These are phyloP conservation scores for Brachionus manjavacas DNA, from an alignment of 1,140 invertebrate genomes.

Conservation along the genomic window DNA sequence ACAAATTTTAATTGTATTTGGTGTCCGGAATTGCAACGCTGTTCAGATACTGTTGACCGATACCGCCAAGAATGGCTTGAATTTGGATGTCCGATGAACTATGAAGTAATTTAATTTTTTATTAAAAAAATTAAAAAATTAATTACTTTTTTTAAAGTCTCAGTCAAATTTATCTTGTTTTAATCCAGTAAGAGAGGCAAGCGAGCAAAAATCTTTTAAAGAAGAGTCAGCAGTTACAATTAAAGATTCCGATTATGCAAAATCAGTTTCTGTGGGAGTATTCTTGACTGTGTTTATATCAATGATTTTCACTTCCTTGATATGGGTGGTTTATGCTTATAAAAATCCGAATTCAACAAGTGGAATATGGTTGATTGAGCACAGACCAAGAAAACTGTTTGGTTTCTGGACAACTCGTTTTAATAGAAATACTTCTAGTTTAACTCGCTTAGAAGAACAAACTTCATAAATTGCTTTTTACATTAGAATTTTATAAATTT, in stretches of 20 bases:
- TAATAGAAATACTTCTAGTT: constrained; percentile 14
- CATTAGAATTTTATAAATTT: background rate
- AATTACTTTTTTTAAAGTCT: background rate
- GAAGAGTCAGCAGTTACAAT: background rate
- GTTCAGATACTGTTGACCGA: constrained; percentile 82
- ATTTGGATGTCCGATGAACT: constrained; percentile 64
- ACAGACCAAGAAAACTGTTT: background rate
- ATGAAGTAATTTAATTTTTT: background rate
- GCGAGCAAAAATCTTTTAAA: background rate
- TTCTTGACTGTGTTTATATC: constrained; percentile 68
- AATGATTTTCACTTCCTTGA: constrained; percentile 61
- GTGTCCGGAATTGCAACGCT: constrained; percentile 73
- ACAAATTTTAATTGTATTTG: constrained; percentile 67
- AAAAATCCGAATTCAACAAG: constrained; percentile 86
- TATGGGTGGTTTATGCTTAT: constrained; percentile 87
- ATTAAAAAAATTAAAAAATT: background rate
- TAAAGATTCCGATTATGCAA: background rate
- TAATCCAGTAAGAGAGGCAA: background rate
- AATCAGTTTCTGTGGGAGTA: constrained; percentile 50
- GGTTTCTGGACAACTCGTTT: background rate
- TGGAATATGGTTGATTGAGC: constrained; percentile 88
- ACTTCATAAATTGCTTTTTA: background rate
- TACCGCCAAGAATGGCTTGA: constrained; percentile 80
- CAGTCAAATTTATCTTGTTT: constrained; percentile 2
- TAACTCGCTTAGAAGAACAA: background rate